These are phyloP conservation scores for Drosophila nikananu DNA, from an alignment of 1,140 invertebrate species.

Conservation along the genomic window DNA sequence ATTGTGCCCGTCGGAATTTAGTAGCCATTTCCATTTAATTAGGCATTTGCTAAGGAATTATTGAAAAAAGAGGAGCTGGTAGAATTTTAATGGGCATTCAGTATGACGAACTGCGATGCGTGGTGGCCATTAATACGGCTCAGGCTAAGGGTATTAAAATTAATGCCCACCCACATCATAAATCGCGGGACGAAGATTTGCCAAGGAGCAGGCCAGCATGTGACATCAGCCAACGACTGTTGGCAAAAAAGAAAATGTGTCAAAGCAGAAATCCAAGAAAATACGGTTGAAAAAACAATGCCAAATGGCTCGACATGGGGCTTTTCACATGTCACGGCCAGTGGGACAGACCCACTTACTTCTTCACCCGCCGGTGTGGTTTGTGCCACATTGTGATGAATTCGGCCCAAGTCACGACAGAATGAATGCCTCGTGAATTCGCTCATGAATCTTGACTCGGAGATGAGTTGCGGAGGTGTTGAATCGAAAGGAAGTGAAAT, in stretches of 20 bases:
- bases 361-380: background rate
- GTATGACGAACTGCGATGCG: conserved; percentile 29
- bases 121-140: conserved; percentile 17
- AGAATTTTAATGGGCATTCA: conserved; percentile 64
- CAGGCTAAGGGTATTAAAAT: conserved; percentile 67
- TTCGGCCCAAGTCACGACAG: conserved; percentile 58
- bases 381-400: conserved; percentile 51
- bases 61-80: conserved; percentile 18
- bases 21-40: conserved; percentile 73
- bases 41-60: conserved; percentile 25
- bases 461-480: conserved; percentile 50
- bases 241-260: conserved; percentile 58
- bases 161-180: conserved; percentile 50
- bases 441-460: conserved; percentile 50
- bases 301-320: conserved; percentile 24
- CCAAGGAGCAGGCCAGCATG: conserved; percentile 11
- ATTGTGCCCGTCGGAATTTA: conserved; percentile 41
- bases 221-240: conserved; percentile 23
- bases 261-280: conserved; percentile 41
- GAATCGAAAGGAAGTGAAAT: conserved; percentile 77
- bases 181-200: conserved; percentile 20
- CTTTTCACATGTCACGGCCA: conserved; percentile 50
- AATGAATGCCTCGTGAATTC: conserved; percentile 51
- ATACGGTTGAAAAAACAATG: conserved; percentile 58
- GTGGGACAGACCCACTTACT: conserved; percentile 25